Percentiles rank a stretch among this genome's conserved stretches.
These are phyloP conservation scores for Notarius quadriscutis DNA, from an alignment of 2,113 vertebrate genomes.

Conservation along the genomic window DNA sequence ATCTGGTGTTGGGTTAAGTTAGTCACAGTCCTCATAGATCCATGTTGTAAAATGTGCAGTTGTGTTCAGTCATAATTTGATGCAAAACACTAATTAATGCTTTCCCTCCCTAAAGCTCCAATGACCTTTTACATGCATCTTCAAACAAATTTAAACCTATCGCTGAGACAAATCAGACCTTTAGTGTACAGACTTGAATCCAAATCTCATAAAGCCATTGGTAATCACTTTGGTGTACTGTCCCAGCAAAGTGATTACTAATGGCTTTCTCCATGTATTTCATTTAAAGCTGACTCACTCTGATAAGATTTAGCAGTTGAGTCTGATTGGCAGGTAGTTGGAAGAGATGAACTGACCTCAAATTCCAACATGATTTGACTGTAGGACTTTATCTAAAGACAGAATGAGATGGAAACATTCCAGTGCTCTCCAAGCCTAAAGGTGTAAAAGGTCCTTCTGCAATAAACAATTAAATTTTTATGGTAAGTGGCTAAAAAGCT, in stretches of 20 bases:
- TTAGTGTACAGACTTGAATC: not conserved
- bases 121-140: slow-evolving; percentile 4
- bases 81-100: slow-evolving; percentile 8
- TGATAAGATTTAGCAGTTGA: not conserved
- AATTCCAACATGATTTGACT: slow-evolving; percentile 3
- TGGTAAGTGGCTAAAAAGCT: not conserved
- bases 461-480: not conserved
- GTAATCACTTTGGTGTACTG: slow-evolving; percentile 1
- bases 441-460: not conserved
- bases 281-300: not conserved
- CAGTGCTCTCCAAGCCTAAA: not conserved
- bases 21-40: not conserved
- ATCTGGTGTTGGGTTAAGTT: not conserved
- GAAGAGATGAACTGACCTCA: not conserved
- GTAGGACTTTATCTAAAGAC: not conserved
- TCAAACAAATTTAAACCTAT: not conserved
- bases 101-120: slow-evolving; percentile 3
- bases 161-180: not conserved
- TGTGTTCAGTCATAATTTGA: slow-evolving; percentile 21
- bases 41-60: not conserved
- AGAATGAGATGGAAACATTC: slow-evolving; percentile 5
- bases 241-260: not conserved
- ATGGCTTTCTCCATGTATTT: not conserved
- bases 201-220: not conserved
- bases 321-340: slow-evolving; percentile 12